Evolutionary conservation across 2,888 invertebrate genomes (phyloP).

Genomic region (Tetramorium bicarinatum): DNA sequence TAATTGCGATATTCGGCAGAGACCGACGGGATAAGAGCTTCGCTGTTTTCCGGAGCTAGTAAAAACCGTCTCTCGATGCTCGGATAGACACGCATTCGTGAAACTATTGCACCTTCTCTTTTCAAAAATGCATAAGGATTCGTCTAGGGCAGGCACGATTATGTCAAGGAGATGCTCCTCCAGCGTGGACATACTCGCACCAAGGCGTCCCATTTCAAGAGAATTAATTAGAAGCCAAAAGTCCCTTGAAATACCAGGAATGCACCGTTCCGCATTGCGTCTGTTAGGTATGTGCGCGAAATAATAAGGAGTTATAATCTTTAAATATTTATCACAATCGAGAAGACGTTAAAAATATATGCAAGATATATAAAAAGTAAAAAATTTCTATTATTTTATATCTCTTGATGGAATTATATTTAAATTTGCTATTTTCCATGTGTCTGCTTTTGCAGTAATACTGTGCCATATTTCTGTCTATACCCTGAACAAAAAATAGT

Average conservation of each 20-base stretch:
- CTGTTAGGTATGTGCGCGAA: conserved; percentile 75
- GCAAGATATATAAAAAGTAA: not conserved
- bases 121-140: conserved; percentile 80
- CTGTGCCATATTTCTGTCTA: not conserved
- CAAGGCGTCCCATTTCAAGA: conserved; percentile 72
- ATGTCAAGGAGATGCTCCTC: conserved; percentile 76
- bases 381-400: not conserved
- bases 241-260: conserved; percentile 80
- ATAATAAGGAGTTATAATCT: not conserved
- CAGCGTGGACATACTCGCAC: conserved; percentile 75
- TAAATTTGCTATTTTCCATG: not conserved
- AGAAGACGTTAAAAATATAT: not conserved
- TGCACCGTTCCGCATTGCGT: conserved; percentile 77
- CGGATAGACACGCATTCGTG: conserved; percentile 51
- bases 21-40: conserved; percentile 50
- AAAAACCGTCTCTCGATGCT: conserved; percentile 53
- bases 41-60: conserved; percentile 36
- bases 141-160: conserved; percentile 75
- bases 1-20: conserved; percentile 53
- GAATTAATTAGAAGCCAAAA: conserved; percentile 78
- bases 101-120: conserved; percentile 62
- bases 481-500: not conserved
- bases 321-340: not conserved
- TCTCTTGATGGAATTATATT: not conserved
- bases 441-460: not conserved